A percentile compares a stretch with the other conserved stretches of the same genome.
Evolutionary conservation across 2,797 vertebrate genomes (phyloP).

Genomic region (Buphagus erythrorhynchus): DNA sequence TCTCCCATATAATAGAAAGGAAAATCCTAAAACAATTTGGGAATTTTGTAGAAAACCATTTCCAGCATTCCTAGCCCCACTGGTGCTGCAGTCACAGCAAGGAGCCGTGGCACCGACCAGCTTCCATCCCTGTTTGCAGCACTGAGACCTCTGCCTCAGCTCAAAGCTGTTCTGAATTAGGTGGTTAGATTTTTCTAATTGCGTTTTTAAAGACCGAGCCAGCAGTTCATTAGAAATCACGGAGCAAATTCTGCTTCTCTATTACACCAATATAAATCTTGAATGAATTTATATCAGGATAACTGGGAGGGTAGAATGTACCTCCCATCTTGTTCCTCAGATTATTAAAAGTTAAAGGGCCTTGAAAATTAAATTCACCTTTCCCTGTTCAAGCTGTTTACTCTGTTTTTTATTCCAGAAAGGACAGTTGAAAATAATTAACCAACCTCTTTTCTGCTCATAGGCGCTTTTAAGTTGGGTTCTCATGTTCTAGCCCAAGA

Average conservation of each 20-base stretch:
- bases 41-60: not conserved
- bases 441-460: not conserved
- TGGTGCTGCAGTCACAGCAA: not conserved
- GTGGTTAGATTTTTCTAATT: constrained; percentile 65
- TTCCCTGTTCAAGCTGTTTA: constrained; percentile 14
- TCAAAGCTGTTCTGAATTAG: constrained; percentile 64
- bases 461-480: constrained; percentile 53
- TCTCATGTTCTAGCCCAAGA: constrained; percentile 39
- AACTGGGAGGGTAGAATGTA: constrained; percentile 39
- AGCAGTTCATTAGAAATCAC: constrained; percentile 61
- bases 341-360: constrained; percentile 54
- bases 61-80: not conserved
- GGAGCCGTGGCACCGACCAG: not conserved
- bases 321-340: constrained; percentile 53
- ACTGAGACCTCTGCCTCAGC: constrained; percentile 36
- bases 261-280: constrained; percentile 66
- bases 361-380: constrained; percentile 61
- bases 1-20: not conserved
- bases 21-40: not conserved
- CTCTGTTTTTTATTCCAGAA: constrained; percentile 28
- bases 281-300: constrained; percentile 55
- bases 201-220: constrained; percentile 54
- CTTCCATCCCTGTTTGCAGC: not conserved
- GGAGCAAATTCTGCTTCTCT: constrained; percentile 65
- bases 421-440: constrained; percentile 62